Evolutionary conservation across 1,140 invertebrate genomes (phyloP).

Genomic region (Lepidurus apus): DNA sequence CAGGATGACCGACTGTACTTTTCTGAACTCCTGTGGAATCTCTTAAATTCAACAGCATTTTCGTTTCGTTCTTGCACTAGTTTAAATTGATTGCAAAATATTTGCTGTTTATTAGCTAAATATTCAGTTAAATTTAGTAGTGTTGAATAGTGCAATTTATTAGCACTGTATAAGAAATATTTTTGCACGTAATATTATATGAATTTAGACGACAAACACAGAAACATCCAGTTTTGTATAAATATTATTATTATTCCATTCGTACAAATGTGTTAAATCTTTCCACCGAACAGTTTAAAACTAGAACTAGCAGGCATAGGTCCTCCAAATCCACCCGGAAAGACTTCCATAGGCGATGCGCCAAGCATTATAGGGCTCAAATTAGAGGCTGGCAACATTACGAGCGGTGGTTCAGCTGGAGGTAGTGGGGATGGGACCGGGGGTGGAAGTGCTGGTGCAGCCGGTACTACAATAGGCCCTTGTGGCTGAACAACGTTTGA

Average conservation of each 20-base stretch:
- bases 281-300: background rate
- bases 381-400: background rate
- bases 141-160: too few species aligned
- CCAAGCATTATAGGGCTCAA: conserved; percentile 9
- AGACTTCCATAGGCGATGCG: background rate
- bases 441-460: background rate
- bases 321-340: background rate
- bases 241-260: background rate
- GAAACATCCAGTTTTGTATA: background rate
- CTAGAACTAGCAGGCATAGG: background rate
- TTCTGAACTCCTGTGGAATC: too few species aligned
- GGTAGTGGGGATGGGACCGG: conserved; percentile 34
- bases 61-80: too few species aligned
- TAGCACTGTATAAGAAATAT: too few species aligned
- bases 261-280: background rate
- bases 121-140: too few species aligned
- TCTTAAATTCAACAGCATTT: too few species aligned
- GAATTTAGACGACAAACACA: background rate
- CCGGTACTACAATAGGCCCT: background rate
- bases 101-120: too few species aligned
- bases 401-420: background rate
- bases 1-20: too few species aligned
- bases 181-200: too few species aligned
- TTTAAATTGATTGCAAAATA: too few species aligned
- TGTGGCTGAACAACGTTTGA: background rate